phyloP scores from a whole-genome alignment of 2,113 vertebrate species.

The Sinocyclocheilus rhinocerous region DNA sequence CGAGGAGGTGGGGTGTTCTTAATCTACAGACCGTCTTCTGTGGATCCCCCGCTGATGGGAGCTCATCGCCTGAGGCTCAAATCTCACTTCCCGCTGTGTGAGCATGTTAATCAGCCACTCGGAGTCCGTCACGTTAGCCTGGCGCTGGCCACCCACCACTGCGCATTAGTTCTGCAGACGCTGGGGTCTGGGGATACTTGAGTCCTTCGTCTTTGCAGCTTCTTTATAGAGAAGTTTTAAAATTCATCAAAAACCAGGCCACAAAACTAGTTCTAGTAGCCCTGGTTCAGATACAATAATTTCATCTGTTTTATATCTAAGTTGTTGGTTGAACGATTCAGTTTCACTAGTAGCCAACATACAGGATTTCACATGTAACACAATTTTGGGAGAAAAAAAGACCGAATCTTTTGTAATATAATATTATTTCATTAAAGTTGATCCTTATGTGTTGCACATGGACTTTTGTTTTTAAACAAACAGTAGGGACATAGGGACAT shows the following conservation, averaged over 20 bases:
- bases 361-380: no score
- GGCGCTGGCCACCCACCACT: constrained; percentile 28
- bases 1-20: not conserved
- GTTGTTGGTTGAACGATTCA: not conserved
- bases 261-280: not conserved
- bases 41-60: not conserved
- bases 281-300: not conserved
- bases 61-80: constrained; percentile 14
- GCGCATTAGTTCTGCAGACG: constrained; percentile 17
- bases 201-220: not conserved
- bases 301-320: no score
- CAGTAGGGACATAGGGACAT: no score
- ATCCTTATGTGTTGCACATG: no score
- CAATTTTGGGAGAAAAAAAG: no score
- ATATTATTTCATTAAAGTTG: no score
- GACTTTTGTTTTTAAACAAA: no score
- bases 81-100: not conserved
- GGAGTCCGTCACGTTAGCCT: not conserved
- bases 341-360: not conserved
- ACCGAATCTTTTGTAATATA: no score
- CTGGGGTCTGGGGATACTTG: not conserved
- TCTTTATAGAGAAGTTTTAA: not conserved
- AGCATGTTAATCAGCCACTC: constrained; percentile 43
- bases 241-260: not conserved
- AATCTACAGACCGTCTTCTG: constrained; percentile 29